Evolutionary conservation across 23 tunicate species (phyloP), one percentile per base, ranked within the genome.

Genomic region (Phallusia fumigata): DNA sequence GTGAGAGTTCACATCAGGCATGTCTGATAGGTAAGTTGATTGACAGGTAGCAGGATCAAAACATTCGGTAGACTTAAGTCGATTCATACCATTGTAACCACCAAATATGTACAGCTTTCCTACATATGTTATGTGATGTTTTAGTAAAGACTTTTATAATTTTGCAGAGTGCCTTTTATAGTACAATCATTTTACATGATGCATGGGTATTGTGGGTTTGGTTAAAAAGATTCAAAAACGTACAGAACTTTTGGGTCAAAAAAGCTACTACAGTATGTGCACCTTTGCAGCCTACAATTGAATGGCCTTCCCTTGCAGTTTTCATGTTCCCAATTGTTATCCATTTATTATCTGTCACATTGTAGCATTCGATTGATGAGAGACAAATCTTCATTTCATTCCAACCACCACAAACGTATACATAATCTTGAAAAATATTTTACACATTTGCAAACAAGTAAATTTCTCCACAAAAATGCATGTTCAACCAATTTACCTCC

Each of bases 391-490:
- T 77, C 53, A 77, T 35, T n/a, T 77, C 58, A 45, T 77, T 34
- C 53, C 53, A 35, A 77, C 81, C 81, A 36, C 81, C 81, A 77
- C 53, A 6, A 6, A 77, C 81, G 28, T 36, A 77, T 19, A 77
- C 28, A 28, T 22, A 36, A 6, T 34, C 81, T 77, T 21, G 28
- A 58, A 58, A 58, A 40, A n/a, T 10, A 40, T 40, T 40, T 40
- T 40, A 40, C 47, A 40, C 47, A 40, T 3, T 40, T 40, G 10
- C 47, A 40, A 40, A 40, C 47, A 40, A 40, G n/a, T n/a, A n/a
- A n/a, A n/a, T n/a, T n/a, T n/a, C n/a, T n/a, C n/a, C n/a, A n/a
- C n/a, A n/a, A n/a, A n/a, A n/a, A n/a, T n/a, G n/a, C n/a, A n/a
- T n/a, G n/a, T n/a, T n/a, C n/a, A n/a, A n/a, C n/a, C 47, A 40